Percentiles rank a stretch among this genome's conserved stretches.
phyloP scores from a whole-genome alignment of 2,797 vertebrate genomes.

The Trichosurus vulpecula region DNA sequence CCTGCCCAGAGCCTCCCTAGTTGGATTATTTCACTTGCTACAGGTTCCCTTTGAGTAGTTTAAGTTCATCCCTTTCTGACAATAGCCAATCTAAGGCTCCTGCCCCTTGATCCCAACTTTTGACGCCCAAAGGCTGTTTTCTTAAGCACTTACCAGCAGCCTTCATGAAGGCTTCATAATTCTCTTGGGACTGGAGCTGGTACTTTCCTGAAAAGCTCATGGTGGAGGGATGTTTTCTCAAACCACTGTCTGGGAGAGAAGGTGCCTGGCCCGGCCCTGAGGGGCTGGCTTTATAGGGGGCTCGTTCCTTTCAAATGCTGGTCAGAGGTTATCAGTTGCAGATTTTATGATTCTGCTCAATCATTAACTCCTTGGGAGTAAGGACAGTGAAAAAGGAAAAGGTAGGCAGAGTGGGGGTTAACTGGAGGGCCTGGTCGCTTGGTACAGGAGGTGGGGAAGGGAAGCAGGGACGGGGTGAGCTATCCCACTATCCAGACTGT shows the following conservation, averaged over 20 bases:
- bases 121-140: neutral
- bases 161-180: slow-evolving; percentile 96
- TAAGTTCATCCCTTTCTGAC: neutral
- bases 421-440: neutral
- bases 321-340: slow-evolving; percentile 79
- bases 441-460: neutral
- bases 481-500: neutral
- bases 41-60: neutral
- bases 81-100: fast-evolving
- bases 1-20: neutral
- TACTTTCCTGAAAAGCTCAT: slow-evolving; percentile 96
- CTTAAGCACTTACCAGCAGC: slow-evolving; percentile 88
- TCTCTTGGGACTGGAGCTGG: slow-evolving; percentile 91
- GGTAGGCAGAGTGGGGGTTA: slow-evolving; percentile 24
- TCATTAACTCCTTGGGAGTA: slow-evolving; percentile 84
- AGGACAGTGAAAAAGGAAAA: slow-evolving; percentile 81
- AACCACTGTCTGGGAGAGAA: slow-evolving; percentile 57
- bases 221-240: slow-evolving; percentile 64
- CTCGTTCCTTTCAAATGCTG: slow-evolving; percentile 62
- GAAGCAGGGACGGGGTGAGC: no score
- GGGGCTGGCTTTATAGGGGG: slow-evolving; percentile 80
- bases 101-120: neutral
- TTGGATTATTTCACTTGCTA: neutral
- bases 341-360: slow-evolving; percentile 84
- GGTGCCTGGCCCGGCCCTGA: neutral